Base-by-base conservation (phyloP, 2,888 invertebrate species). In the Poecilus cupreus region DNA sequence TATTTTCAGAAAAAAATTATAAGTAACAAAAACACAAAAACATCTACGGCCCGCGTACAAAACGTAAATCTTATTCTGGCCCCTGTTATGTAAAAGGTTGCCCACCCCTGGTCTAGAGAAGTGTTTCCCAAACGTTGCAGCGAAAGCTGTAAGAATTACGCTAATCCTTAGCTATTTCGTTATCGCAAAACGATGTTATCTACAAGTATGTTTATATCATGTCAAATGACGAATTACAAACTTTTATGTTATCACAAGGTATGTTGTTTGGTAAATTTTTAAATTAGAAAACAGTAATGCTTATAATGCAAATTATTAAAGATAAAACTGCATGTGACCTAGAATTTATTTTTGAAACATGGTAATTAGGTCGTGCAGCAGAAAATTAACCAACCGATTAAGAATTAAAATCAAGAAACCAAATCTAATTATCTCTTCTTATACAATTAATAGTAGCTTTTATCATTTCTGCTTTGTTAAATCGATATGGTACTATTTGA, bases 121-220 rank as follows among this genome's bases (percentile, higher is more conserved):
- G 5, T 26, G 26, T 6, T 32, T n/a, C n/a, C 32, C 1, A 32
- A 0, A 6, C 5, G 32, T 11, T 13, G 11, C 60, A 60, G 26
- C 11, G 60, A n/a, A n/a, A n/a, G n/a, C n/a, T n/a, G n/a, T n/a
- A n/a, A 4, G n/a, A 13, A 26, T 0, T 60, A 13, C 11, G 1
- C n/a, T 60, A 60, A 60, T 26, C 26, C 24, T 13, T 3, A 26
- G 11, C 11, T 24, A 26, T 13, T 60, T 26, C 10, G 10, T 54
- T 26, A 60, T 60, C 26, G 3, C 3, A 26, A 26, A 24, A 60
- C 13, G 3, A 26, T 3, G 57, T 57, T 24, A 57, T 57, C 57
- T 60, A n/a, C n/a, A n/a, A n/a, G n/a, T n/a, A 13, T 60, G 26
- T 60, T 60, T 60, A 60, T 60, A 60, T 60, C 60, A 13, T 26